A percentile compares a stretch with the other conserved stretches of the same genome.
Conservation (phyloP, 2,113 vertebrate species). For the Stegastes partitus region DNA sequence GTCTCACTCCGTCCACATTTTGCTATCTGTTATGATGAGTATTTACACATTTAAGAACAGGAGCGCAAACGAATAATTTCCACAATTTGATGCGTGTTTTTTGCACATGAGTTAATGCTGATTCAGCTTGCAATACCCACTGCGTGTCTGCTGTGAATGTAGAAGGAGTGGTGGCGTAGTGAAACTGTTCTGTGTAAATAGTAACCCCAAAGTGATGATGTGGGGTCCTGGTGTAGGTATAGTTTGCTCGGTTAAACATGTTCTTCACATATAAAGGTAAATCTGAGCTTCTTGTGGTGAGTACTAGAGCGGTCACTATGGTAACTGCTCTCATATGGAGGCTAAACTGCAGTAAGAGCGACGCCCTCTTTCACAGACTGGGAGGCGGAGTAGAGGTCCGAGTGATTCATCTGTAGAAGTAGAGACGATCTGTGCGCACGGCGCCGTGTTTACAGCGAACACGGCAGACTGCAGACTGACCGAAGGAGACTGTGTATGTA, state of each 20-base stretch:
- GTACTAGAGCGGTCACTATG: conserved; percentile 54
- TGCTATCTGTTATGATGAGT: background rate
- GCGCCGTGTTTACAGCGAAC: conserved; percentile 86
- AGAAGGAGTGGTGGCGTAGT: background rate
- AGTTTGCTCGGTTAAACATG: background rate
- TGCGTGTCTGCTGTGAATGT: background rate
- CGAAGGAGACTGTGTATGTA: conserved; percentile 57
- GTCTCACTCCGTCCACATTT: conserved; percentile 60
- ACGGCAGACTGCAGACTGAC: conserved; percentile 72
- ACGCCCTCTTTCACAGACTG: conserved; percentile 42
- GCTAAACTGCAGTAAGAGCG: conserved; percentile 52
- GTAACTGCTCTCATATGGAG: conserved; percentile 41
- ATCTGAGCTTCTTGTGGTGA: conserved; percentile 5
- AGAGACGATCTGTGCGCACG: conserved; percentile 75
- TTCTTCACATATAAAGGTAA: background rate
- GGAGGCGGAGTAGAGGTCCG: conserved; percentile 1
- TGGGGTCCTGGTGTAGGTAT: too few species aligned
- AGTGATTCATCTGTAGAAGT: conserved; percentile 44
- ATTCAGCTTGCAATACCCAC: rapidly evolving
- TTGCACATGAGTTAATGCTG: background rate
- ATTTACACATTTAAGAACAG: too few species aligned
- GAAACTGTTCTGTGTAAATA: background rate
- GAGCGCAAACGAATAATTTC: too few species aligned
- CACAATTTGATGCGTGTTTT: too few species aligned
- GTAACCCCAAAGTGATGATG: background rate